Evolutionary conservation across 2,888 invertebrate genomes (phyloP).

Genomic region (Boloria euphrosyne): DNA sequence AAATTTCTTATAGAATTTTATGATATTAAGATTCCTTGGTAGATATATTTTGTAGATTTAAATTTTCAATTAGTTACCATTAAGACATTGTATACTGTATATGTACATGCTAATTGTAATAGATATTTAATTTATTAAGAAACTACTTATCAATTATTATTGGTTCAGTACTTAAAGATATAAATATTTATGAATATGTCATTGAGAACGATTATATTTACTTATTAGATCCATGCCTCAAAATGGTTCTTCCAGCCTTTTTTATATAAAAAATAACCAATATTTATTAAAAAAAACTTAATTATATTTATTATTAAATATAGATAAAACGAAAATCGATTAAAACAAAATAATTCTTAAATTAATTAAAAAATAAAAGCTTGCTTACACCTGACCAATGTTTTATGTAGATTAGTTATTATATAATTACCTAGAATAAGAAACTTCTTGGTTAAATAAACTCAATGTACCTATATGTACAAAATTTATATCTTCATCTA

Average conservation of each 20-base stretch:
- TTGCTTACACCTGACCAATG: slow-evolving; percentile 44
- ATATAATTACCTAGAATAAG: slow-evolving; percentile 28
- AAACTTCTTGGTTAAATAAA: neutral
- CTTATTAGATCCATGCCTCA: neutral
- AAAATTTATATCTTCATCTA: too few species aligned
- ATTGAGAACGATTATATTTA: neutral
- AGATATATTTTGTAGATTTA: slow-evolving; percentile 13
- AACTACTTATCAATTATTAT: neutral
- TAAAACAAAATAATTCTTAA: slow-evolving; percentile 9
- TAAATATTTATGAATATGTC: neutral
- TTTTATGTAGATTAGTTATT: slow-evolving; percentile 28
- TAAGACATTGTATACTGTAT: neutral
- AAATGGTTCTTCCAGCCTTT: neutral
- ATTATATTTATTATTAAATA: neutral
- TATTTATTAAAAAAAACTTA: neutral
- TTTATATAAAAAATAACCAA: neutral
- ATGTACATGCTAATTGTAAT: neutral
- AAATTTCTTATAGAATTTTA: slow-evolving; percentile 16
- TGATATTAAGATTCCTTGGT: slow-evolving; percentile 5
- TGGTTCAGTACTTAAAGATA: neutral
- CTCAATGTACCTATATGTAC: too few species aligned
- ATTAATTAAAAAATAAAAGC: too few species aligned
- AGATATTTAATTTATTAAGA: neutral
- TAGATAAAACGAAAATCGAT: neutral
- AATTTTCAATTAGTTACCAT: slow-evolving; percentile 1